A percentile compares a stretch with the other conserved stretches of the same genome.
Conservation (phyloP, 2,888 invertebrate species). For the Lasioglossum lativentre region DNA sequence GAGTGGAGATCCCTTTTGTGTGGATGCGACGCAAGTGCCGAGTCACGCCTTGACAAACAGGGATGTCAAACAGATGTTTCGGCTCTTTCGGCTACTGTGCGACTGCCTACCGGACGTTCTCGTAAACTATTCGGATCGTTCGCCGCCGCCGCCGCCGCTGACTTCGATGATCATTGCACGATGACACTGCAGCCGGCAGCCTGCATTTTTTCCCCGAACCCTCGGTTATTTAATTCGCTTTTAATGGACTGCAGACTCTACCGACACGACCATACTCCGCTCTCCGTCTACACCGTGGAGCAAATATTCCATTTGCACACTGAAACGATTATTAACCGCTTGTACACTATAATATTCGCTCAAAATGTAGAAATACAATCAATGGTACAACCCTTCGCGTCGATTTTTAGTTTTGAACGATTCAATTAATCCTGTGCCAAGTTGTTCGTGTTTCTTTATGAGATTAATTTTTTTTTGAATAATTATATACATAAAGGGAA, state of each 20-base stretch:
- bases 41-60: constrained; percentile 85
- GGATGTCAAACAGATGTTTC: constrained; percentile 85
- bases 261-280: not conserved
- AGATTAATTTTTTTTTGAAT: not conserved
- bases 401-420: no score
- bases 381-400: no score
- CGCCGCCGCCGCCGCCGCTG: constrained; percentile 29
- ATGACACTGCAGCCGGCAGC: constrained; percentile 19
- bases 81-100: constrained; percentile 66
- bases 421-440: not conserved
- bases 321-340: not conserved
- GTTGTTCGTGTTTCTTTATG: no score
- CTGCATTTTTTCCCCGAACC: constrained; percentile 5
- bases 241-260: constrained; percentile 4
- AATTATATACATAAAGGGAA: not conserved
- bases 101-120: constrained; percentile 64
- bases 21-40: constrained; percentile 82
- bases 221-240: constrained; percentile 21
- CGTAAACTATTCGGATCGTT: constrained; percentile 60
- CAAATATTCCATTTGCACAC: not conserved
- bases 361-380: not conserved
- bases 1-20: constrained; percentile 78
- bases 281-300: not conserved
- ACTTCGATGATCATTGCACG: constrained; percentile 42
- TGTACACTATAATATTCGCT: not conserved